phyloP scores from a whole-genome alignment of 2,888 invertebrate genomes.

The Sicus ferrugineus region DNA sequence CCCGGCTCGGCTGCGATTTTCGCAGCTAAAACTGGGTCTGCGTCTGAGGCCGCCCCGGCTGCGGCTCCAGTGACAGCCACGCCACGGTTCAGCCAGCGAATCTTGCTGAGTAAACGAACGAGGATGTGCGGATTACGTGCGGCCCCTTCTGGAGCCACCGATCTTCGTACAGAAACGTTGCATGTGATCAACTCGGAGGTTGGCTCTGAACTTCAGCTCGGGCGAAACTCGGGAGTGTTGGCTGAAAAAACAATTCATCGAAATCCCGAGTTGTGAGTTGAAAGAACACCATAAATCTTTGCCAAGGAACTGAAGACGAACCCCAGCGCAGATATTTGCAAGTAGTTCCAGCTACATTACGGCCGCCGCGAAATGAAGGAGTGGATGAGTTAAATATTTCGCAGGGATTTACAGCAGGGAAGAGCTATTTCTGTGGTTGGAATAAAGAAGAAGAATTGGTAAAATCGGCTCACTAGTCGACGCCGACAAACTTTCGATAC shows the following conservation, averaged over 20 bases:
- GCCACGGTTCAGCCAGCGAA: background rate
- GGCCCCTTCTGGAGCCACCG: background rate
- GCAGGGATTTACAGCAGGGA: too few species aligned
- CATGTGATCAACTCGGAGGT: slow-evolving; percentile 14
- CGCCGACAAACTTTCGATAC: too few species aligned
- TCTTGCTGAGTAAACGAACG: too few species aligned
- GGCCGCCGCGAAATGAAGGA: too few species aligned
- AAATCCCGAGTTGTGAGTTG: slow-evolving; percentile 52
- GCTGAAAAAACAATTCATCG: slow-evolving; percentile 23
- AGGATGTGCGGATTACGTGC: too few species aligned
- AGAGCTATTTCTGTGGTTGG: too few species aligned
- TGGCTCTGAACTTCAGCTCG: background rate
- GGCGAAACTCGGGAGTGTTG: background rate
- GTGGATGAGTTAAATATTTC: too few species aligned
- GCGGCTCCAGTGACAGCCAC: slow-evolving; percentile 6
- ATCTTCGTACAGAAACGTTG: slow-evolving; percentile 3
- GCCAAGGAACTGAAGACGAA: background rate
- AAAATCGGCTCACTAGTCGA: too few species aligned
- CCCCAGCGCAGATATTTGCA: background rate
- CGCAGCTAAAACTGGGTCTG: slow-evolving; percentile 1
- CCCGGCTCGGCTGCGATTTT: slow-evolving; percentile 14
- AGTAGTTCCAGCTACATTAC: too few species aligned
- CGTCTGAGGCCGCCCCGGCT: background rate
- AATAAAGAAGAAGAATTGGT: too few species aligned
- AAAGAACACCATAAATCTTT: slow-evolving; percentile 59